phyloP scores from a whole-genome alignment of 2,113 vertebrate genomes.

The Phrynosoma platyrhinos region DNA sequence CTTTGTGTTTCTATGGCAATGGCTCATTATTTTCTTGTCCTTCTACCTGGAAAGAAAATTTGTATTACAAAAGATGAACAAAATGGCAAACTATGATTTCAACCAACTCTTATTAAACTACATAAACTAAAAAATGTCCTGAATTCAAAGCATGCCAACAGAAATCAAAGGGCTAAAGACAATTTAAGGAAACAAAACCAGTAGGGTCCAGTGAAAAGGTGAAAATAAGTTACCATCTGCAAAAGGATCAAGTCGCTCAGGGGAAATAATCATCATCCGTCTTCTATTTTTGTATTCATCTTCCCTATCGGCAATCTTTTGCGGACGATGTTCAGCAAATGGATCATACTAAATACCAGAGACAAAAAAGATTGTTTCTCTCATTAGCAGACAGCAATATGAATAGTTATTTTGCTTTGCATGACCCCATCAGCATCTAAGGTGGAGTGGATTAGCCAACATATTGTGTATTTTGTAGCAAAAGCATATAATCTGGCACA shows the following conservation, averaged over 20 bases:
- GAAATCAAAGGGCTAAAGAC: constrained; percentile 86
- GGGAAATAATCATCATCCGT: constrained; percentile 98
- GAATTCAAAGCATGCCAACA: constrained; percentile 84
- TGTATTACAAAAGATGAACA: constrained; percentile 85
- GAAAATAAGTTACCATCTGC: constrained; percentile 95
- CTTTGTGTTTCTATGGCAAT: constrained; percentile 89
- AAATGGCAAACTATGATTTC: constrained; percentile 82
- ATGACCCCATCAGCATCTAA: too few species aligned
- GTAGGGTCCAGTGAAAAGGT: constrained; percentile 73
- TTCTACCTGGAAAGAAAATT: constrained; percentile 89
- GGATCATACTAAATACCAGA: constrained; percentile 90
- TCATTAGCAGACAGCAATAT: background rate
- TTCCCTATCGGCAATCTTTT: constrained; percentile 96
- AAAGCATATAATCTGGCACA: too few species aligned
- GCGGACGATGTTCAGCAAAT: constrained; percentile 95
- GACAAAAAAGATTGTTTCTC: background rate
- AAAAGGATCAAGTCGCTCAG: constrained; percentile 97
- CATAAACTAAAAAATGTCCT: constrained; percentile 72
- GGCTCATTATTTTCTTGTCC: constrained; percentile 87
- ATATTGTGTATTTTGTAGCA: too few species aligned
- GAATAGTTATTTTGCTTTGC: background rate
- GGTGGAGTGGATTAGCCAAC: too few species aligned
- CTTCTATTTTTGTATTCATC: constrained; percentile 97
- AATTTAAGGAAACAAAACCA: constrained; percentile 73
- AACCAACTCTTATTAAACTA: constrained; percentile 80